These are phyloP conservation scores for Laticauda laticaudata DNA, from an alignment of 2,113 vertebrate genomes.

Conservation along the genomic window DNA sequence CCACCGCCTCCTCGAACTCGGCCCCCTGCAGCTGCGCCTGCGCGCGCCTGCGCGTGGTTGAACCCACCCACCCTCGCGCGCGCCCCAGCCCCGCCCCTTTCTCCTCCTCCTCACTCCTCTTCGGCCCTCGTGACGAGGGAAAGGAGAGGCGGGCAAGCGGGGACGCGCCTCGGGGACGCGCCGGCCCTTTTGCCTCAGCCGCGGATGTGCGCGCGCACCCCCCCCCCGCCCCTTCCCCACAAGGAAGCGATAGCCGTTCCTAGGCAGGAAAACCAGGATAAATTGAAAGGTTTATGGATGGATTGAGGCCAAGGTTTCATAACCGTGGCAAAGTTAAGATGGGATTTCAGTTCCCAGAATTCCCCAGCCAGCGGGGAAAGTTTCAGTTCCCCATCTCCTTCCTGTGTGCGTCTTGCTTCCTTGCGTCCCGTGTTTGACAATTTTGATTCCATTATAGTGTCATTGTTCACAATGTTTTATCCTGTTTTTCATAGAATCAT, in stretches of 20 bases:
- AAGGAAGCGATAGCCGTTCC: neutral
- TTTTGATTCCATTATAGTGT: neutral
- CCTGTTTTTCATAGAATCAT: too few relatives aligned
- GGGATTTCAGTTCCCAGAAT: neutral
- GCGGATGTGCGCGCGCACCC: neutral
- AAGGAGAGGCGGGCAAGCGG: neutral
- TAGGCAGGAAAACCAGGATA: neutral
- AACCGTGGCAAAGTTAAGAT: neutral
- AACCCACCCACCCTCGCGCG: neutral
- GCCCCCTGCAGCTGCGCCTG: neutral
- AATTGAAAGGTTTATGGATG: neutral
- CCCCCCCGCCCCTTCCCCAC: rapidly evolving
- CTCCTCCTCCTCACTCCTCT: neutral
- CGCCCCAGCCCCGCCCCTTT: neutral
- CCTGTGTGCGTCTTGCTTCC: too few relatives aligned
- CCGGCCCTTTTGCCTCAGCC: neutral
- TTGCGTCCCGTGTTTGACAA: neutral
- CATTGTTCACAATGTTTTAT: too few relatives aligned
- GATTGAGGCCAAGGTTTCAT: neutral
- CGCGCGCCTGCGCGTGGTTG: neutral
- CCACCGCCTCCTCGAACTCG: neutral
- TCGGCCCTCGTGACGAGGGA: neutral
- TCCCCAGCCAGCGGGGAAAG: neutral
- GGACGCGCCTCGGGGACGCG: neutral
- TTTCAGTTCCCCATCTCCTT: neutral